Base-by-base conservation (phyloP, 2,888 invertebrate species). In the Agrochola macilenta region DNA sequence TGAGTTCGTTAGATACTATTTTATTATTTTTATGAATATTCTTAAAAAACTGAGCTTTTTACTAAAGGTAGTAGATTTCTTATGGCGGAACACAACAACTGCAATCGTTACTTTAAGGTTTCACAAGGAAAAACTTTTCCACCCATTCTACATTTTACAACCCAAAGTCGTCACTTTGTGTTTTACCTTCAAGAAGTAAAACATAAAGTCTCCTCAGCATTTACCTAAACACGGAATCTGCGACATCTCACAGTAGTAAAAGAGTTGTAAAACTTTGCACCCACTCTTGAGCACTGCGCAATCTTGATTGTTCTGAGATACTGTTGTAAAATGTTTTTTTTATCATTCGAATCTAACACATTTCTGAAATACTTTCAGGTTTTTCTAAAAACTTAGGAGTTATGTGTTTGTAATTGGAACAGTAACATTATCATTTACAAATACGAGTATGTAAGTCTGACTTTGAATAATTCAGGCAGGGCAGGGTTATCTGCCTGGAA, bases 191-290 rank as follows among this genome's bases (percentile, higher is more conserved):
- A 26, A 49, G 46, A 57, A 11, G 76, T 60, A 80, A 63, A 68
- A 64, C 43, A 35, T 17, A 57, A 69, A 69, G 46, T 65, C 23
- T 39, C 11, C 11, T 60, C 54, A 58, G 61, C 74, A 84, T 54
- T 73, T 74, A 83, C 61, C 60, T 71, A 72, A 74, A 81, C 61
- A 65, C 54, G 54, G 64, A 43, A 82, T 71, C 79, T 69, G 52
- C 12, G 69, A 30, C 60, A 58, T 80, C 63, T 30, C 54, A 9
- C 54, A 58, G 82, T 84, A 60, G 85, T 82, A 84, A 82, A 84
- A 84, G 20, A 64, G 85, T 85, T 82, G 85, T 84, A 84, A 82
- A 82, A 81, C 66, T 54, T 60, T 60, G 65, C 74, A 66, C 74
- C 80, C 84, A 84, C 54, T 54, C 61, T 30, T 43, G 63, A 65